phyloP scores from a whole-genome alignment of 2,888 invertebrate species.

The Calliphora vomitoria region DNA sequence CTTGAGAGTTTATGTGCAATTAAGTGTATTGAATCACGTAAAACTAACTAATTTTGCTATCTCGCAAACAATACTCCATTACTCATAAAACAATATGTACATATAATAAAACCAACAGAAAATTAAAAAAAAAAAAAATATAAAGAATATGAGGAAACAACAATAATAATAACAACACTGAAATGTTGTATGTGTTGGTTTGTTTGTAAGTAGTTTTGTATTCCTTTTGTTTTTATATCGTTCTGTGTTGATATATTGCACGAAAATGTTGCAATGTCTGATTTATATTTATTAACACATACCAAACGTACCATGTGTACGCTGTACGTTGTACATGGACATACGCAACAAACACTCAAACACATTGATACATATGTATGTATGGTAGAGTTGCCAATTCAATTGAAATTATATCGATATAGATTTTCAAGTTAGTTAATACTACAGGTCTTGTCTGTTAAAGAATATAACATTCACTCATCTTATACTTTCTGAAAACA shows the following conservation, averaged over 20 bases:
- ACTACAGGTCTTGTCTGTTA: not conserved
- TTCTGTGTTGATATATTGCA: conserved; percentile 51
- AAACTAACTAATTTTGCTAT: conserved; percentile 70
- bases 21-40: conserved; percentile 69
- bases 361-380: conserved; percentile 46
- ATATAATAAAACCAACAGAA: not conserved
- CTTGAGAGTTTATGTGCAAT: conserved; percentile 41
- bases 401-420: conserved; percentile 9
- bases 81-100: conserved; percentile 55
- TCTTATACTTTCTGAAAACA: not conserved
- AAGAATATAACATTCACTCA: conserved; percentile 3
- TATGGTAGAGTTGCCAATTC: conserved; percentile 39
- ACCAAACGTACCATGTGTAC: conserved; percentile 19
- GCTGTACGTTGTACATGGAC: not conserved
- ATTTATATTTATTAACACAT: conserved; percentile 80
- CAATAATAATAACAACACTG: conserved; percentile 28
- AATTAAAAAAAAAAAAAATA: conserved; percentile 48
- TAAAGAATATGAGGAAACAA: conserved; percentile 42
- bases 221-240: conserved; percentile 12
- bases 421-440: conserved; percentile 25
- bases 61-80: conserved; percentile 67
- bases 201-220: conserved; percentile 14
- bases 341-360: conserved; percentile 30
- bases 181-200: not conserved
- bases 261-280: conserved; percentile 76